A percentile compares a stretch with the other conserved stretches of the same genome.
phyloP scores from a whole-genome alignment of 2,888 invertebrate genomes.

The Drosophila kokeensis region DNA sequence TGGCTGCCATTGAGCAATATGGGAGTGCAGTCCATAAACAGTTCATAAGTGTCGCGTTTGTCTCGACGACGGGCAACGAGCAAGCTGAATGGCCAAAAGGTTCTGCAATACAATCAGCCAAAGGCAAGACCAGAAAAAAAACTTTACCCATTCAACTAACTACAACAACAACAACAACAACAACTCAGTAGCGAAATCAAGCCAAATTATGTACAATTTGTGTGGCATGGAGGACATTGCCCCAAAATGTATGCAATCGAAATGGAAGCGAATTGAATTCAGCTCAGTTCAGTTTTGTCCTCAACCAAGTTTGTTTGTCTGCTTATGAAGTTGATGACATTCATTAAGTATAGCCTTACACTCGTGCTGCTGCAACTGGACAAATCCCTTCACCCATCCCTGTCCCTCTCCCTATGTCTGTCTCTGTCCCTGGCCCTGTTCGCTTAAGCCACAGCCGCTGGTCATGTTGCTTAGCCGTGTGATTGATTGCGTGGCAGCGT shows the following conservation, averaged over 20 bases:
- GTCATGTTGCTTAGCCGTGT: slow-evolving; percentile 43
- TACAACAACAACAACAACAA: slow-evolving; percentile 36
- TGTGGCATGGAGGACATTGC: slow-evolving; percentile 72
- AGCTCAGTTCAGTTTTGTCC: slow-evolving; percentile 16
- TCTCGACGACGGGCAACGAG: slow-evolving; percentile 41
- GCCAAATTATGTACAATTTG: slow-evolving; percentile 78
- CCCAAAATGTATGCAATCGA: slow-evolving; percentile 76
- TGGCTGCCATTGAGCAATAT: slow-evolving; percentile 26
- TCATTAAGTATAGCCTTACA: slow-evolving; percentile 60
- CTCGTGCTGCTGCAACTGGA: neutral
- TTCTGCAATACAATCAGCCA: slow-evolving; percentile 36
- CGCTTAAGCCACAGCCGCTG: slow-evolving; percentile 47
- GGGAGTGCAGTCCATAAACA: slow-evolving; percentile 63
- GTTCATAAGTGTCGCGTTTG: slow-evolving; percentile 77
- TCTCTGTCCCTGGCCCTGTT: slow-evolving; percentile 10
- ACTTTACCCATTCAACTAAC: slow-evolving; percentile 48
- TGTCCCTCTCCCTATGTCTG: neutral
- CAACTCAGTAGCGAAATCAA: slow-evolving; percentile 56
- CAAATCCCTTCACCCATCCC: slow-evolving; percentile 19
- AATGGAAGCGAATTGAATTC: slow-evolving; percentile 63
- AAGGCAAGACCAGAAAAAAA: slow-evolving; percentile 30
- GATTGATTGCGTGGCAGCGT: slow-evolving; percentile 68
- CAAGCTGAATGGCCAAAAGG: slow-evolving; percentile 44
- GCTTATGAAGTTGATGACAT: slow-evolving; percentile 67
- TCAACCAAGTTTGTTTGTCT: slow-evolving; percentile 18